Evolutionary conservation across 2,797 vertebrate species (phyloP).

Genomic region (Spinus olivaceus): DNA sequence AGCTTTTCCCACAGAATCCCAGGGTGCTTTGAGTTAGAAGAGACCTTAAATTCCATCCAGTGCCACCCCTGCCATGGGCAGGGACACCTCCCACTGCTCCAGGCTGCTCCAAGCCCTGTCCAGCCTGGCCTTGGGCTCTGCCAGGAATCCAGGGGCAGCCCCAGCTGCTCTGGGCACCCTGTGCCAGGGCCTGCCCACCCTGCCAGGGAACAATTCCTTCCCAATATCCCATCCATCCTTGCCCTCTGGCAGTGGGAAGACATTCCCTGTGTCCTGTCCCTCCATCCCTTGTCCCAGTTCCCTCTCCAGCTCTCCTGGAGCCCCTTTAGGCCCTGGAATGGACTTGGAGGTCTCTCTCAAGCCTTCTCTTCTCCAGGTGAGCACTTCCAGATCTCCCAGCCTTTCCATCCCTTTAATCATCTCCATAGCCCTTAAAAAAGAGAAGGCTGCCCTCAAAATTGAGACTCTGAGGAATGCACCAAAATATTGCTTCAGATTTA

Average conservation of each 20-base stretch:
- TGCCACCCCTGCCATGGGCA: not conserved
- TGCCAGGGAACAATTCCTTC: not conserved
- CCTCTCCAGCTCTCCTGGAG: not conserved
- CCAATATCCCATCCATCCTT: not conserved
- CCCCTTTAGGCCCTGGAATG: fast-evolving
- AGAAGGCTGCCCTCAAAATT: not conserved
- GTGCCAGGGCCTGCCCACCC: not conserved
- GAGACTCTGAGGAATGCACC: not conserved
- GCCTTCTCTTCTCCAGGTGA: not conserved
- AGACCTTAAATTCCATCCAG: not conserved
- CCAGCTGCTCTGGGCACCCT: not conserved
- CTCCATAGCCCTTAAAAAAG: not conserved
- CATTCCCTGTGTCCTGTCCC: not conserved
- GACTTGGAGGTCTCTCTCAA: fast-evolving
- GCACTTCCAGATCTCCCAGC: fast-evolving
- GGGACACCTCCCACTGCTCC: not conserved
- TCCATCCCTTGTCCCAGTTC: fast-evolving
- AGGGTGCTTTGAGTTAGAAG: not conserved
- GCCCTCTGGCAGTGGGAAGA: not conserved
- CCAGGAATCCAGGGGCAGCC: not conserved
- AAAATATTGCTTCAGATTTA: not conserved
- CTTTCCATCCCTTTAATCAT: not conserved
- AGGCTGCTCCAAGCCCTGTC: not conserved
- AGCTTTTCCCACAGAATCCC: not conserved
- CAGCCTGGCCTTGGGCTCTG: fast-evolving